Evolutionary conservation across 2,797 vertebrate genomes (phyloP), one percentile per base, ranked within the genome.

Genomic region (Yasuhikotakia modesta): DNA sequence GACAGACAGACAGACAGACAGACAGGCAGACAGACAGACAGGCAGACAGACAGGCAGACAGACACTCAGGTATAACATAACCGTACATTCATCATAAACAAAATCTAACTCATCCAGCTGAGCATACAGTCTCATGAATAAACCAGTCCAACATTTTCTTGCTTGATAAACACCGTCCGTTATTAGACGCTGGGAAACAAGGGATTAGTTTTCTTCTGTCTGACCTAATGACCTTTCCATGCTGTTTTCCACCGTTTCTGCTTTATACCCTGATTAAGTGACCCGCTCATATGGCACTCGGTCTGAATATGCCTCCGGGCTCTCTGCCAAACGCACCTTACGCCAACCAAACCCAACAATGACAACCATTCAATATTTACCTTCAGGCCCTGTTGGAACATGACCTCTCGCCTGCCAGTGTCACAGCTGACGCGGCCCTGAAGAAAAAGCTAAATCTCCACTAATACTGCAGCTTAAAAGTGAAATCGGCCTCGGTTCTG

Each of bases 361-460:
- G 81, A 78, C 83, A 82, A 68, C 67, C 69, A 74, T 81, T 85
- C 79, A 81, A 68, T 63, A 63, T 65, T 77, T 79, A 67, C 55
- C 70, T 70, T 66, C 65, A 58, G 70, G 48, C 68, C 71, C 55
- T 74, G 19, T 43, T 46, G 35, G 63, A 66, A 57, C 79, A 65
- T 12, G 58, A 73, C 70, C 57, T 73, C 46, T 70, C 43, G 39
- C 61, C 65, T 81, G 80, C 64, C 80, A 71, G 60, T 73, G 68
- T 76, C 46, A 48, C 21, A 64, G 77, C 55, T 46, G n/a, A 75
- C 50, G 11, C 21, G 5, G 60, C 72, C 70, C 43, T 5, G 22
- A 73, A 71, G 76, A 61, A 78, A 80, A 80, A 52, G 17, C 46
- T 71, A 30, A 52, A 65, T 65, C 77, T 73, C 78, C 48, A 66